Percentiles rank a stretch among this genome's conserved stretches.
Conservation (phyloP, 2,797 vertebrate species). For the Hirundo rustica region DNA sequence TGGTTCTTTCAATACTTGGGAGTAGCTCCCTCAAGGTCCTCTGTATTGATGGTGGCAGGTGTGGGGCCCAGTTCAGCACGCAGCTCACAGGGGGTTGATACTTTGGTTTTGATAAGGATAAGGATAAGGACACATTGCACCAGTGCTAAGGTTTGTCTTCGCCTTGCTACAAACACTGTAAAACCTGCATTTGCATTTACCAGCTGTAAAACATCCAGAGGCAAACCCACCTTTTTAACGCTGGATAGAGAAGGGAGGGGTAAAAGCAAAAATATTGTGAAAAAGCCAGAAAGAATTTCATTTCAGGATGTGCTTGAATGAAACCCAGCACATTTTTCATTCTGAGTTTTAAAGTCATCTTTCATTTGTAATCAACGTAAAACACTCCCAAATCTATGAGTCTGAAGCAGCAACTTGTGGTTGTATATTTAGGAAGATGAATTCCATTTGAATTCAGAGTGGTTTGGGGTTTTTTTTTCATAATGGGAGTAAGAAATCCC, state of each 20-base stretch:
- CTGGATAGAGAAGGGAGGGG: background rate
- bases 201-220: background rate
- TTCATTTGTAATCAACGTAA: background rate
- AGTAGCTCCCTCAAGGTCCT: background rate
- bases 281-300: background rate
- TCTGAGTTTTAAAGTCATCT: slow-evolving; percentile 3
- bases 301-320: background rate
- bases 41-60: background rate
- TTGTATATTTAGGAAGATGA: slow-evolving; percentile 5
- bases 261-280: background rate
- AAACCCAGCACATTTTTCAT: background rate
- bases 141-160: background rate
- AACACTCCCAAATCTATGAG: background rate
- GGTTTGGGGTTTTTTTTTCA: background rate
- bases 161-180: background rate
- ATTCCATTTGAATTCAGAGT: slow-evolving; percentile 37
- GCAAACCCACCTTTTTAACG: background rate
- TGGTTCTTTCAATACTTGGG: background rate
- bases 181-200: background rate
- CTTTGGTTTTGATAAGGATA: background rate
- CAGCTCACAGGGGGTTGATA: background rate
- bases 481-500: slow-evolving; percentile 49
- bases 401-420: background rate
- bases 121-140: background rate
- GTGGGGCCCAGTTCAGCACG: fast-evolving